Evolutionary conservation across 1,140 invertebrate genomes (phyloP).

Genomic region (Zeugodacus cucurbitae): DNA sequence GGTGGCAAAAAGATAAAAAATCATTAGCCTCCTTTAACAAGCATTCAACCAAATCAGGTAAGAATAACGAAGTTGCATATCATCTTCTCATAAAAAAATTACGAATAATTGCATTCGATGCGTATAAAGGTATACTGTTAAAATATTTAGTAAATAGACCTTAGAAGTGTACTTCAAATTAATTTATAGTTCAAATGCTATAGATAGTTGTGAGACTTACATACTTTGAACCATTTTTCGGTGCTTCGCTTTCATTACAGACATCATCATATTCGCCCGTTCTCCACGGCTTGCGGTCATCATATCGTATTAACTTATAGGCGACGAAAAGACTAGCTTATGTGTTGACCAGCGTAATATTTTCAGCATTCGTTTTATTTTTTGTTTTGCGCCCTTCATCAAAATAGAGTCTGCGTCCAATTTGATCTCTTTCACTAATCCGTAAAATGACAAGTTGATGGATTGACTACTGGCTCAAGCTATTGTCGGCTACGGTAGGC

Average conservation of each 20-base stretch:
- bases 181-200: not conserved
- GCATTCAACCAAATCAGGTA: too few species aligned
- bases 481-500: not conserved
- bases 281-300: constrained; percentile 71
- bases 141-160: too few species aligned
- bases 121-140: too few species aligned
- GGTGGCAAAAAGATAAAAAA: too few species aligned
- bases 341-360: too few species aligned
- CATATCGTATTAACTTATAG: constrained; percentile 51
- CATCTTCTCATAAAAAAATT: too few species aligned
- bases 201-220: constrained; percentile 45
- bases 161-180: too few species aligned
- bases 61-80: too few species aligned
- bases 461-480: not conserved
- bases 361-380: not conserved
- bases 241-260: constrained; percentile 62
- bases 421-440: not conserved
- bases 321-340: not conserved
- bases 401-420: not conserved
- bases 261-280: constrained; percentile 64
- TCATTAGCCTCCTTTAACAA: too few species aligned
- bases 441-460: not conserved
- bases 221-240: constrained; percentile 64
- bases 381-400: not conserved
- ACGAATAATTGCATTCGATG: too few species aligned